Percentiles rank a stretch among this genome's conserved stretches.
These are phyloP conservation scores for Mythimna loreyi DNA, from an alignment of 2,888 invertebrate genomes.

Conservation along the genomic window DNA sequence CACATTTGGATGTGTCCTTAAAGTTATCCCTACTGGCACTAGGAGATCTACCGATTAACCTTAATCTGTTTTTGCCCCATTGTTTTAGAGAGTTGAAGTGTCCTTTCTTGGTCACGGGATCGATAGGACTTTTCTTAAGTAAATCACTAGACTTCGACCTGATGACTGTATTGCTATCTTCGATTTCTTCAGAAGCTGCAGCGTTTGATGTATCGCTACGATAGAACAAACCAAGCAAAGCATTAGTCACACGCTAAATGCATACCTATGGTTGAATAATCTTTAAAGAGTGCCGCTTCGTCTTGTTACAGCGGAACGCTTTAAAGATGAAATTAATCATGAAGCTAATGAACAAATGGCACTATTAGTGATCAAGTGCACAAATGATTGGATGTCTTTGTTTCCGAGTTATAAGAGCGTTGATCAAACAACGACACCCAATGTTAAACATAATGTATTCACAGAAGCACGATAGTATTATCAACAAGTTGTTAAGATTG, in stretches of 20 bases:
- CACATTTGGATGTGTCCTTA: constrained; percentile 82
- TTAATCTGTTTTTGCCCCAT: constrained; percentile 95
- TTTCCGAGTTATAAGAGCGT: constrained; percentile 69
- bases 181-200: constrained; percentile 89
- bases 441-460: constrained; percentile 86
- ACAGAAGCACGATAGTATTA: constrained; percentile 88
- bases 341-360: constrained; percentile 89
- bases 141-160: constrained; percentile 95
- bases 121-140: constrained; percentile 93
- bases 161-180: constrained; percentile 89
- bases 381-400: constrained; percentile 84
- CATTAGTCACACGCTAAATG: constrained; percentile 91
- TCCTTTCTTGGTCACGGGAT: constrained; percentile 89
- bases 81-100: constrained; percentile 96
- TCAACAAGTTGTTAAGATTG: constrained; percentile 84
- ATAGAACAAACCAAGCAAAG: constrained; percentile 91
- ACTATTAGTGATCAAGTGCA: constrained; percentile 89
- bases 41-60: constrained; percentile 93
- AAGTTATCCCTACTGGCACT: constrained; percentile 90
- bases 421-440: constrained; percentile 85
- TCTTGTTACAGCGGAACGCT: constrained; percentile 85
- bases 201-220: constrained; percentile 90
- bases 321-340: constrained; percentile 85
- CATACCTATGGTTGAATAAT: constrained; percentile 82
- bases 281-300: constrained; percentile 83